These are phyloP conservation scores for Drosophila gaucha DNA, from an alignment of 2,888 invertebrate species.

Conservation along the genomic window DNA sequence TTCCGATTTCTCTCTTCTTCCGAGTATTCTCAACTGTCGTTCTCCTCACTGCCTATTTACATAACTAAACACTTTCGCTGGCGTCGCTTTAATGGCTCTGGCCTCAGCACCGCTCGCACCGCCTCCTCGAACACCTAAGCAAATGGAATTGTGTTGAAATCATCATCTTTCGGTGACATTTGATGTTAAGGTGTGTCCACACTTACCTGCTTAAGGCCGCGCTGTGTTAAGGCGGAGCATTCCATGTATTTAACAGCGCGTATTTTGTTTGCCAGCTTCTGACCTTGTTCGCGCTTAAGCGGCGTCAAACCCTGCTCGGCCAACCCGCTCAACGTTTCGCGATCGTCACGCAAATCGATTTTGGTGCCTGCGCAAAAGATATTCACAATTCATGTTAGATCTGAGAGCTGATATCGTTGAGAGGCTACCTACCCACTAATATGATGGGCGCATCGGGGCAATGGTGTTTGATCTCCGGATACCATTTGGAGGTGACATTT, in stretches of 20 bases:
- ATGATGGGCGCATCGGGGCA: constrained; percentile 99
- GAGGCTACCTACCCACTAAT: constrained; percentile 92
- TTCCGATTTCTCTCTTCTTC: constrained; percentile 23
- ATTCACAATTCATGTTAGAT: background rate
- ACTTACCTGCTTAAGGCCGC: constrained; percentile 95
- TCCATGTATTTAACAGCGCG: constrained; percentile 99
- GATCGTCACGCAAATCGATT: constrained; percentile 99
- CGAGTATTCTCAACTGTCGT: constrained; percentile 44
- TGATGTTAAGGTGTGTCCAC: constrained; percentile 26
- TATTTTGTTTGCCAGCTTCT: constrained; percentile 99
- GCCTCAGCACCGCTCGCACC: constrained; percentile 97
- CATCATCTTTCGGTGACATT: background rate
- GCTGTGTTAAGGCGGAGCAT: constrained; percentile 99
- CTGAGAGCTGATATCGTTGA: background rate
- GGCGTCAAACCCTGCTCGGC: constrained; percentile 98
- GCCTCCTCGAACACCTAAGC: constrained; percentile 98
- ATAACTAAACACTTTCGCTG: constrained; percentile 95
- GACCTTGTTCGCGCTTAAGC: constrained; percentile 98
- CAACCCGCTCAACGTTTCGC: constrained; percentile 95
- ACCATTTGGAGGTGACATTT: constrained; percentile 99
- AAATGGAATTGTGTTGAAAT: constrained; percentile 15
- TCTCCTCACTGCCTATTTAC: constrained; percentile 85
- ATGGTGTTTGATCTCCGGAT: constrained; percentile 99
- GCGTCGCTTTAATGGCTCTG: constrained; percentile 97
- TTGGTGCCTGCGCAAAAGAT: constrained; percentile 91